Evolutionary conservation across 1,140 invertebrate genomes (phyloP), one percentile per base, ranked within the genome.

Genomic region (Metaphire vulgaris): DNA sequence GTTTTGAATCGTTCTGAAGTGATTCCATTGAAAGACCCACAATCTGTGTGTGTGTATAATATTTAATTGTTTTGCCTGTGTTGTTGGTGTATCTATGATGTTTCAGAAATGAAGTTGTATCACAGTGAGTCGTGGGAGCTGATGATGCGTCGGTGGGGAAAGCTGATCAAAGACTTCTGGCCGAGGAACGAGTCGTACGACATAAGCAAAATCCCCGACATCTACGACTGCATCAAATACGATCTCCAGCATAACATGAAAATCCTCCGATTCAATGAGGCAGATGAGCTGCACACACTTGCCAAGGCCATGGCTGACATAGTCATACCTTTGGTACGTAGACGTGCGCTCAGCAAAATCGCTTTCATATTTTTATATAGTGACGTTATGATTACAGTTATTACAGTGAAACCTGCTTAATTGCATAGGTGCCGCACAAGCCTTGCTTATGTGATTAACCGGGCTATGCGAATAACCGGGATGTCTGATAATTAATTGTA

Each of bases 111-210:
- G 64, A 83, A 83, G 33, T 87, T 99, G 29, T 99, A 99, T 86
- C 95, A 99, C 83, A 96, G 95, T 1, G 98, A 99, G 88, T 97
- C 95, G 0, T 99, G 97, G 97, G 98, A 99, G 82, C 86, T 99
- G 56, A 97, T 99, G 92, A 94, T 95, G 21, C 88, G 97, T 33
- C 89, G 98, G 64, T 99, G 98, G 98, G 92, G 93, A 6, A 99
- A 99, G 87, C 93, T 99, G 70, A 95, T 99, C 82, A 98, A 99
- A 85, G 98, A 99, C 85, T 99, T 99, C 83, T 93, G 91, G 80
- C 92, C 83, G 0, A 98, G 97, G 86, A 88, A 87, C 78, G 94
- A 93, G 77, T 90, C 91, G 26, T 99, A 95, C 88, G 97, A 99
- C 84, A 99, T 99, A 79, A 98, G 95, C 0, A 99, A 99, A 88